Evolutionary conservation across 2,113 vertebrate genomes (phyloP).

Genomic region (Grus americana): DNA sequence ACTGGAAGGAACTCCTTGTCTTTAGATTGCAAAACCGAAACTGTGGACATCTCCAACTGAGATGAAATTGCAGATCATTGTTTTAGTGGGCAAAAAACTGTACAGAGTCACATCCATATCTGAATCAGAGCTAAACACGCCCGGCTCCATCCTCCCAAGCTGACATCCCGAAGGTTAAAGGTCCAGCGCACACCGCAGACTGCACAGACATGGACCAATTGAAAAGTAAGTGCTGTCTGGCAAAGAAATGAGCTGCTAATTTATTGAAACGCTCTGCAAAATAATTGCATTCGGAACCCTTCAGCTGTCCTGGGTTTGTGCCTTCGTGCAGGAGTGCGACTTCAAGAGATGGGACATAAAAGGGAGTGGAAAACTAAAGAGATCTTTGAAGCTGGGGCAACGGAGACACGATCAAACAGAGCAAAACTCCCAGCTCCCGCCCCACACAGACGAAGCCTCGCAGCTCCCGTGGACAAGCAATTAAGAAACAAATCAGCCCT

Average conservation of each 20-base stretch:
- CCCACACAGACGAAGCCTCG: rapidly evolving
- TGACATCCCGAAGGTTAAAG: neutral
- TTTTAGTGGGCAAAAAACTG: neutral
- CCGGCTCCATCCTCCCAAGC: neutral
- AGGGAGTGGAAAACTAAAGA: neutral
- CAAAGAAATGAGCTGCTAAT: neutral
- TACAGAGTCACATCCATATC: neutral
- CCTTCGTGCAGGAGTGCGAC: neutral
- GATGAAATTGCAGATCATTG: neutral
- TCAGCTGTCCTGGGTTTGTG: neutral
- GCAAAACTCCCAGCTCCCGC: neutral
- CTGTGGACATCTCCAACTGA: neutral
- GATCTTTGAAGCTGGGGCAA: conserved; percentile 16
- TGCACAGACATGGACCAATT: neutral
- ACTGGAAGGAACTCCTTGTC: neutral
- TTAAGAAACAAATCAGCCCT: neutral
- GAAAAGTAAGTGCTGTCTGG: conserved; percentile 2
- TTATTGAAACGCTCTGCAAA: neutral
- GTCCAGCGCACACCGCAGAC: neutral
- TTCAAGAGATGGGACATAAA: conserved; percentile 30
- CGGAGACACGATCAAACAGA: rapidly evolving
- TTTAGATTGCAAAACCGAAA: neutral
- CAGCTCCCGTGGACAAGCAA: neutral
- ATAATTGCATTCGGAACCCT: conserved; percentile 18
- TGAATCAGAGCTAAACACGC: neutral